Conservation (phyloP, 2,888 invertebrate species). For the Periphyllus acericola region DNA sequence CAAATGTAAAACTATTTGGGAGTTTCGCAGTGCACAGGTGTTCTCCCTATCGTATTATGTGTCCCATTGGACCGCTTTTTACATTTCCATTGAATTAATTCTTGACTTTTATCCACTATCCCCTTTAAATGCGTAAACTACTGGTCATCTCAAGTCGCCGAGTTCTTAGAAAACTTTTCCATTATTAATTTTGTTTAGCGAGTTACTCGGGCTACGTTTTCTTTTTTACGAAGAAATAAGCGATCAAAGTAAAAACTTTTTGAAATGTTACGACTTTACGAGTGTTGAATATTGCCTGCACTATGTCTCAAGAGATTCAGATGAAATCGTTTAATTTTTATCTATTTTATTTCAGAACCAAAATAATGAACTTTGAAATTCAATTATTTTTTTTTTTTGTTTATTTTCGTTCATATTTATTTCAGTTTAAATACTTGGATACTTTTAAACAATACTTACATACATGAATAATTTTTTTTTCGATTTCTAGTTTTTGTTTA, state of each 20-base stretch:
- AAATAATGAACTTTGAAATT: background rate
- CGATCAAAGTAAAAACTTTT: conserved; percentile 11
- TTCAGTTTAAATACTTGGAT: too few relatives aligned
- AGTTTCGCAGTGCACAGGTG: conserved; percentile 28
- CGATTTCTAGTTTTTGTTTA: too few relatives aligned
- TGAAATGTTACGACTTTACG: background rate
- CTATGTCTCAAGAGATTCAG: background rate
- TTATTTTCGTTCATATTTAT: too few relatives aligned
- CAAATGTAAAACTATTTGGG: background rate
- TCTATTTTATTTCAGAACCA: background rate
- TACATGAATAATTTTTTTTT: too few relatives aligned
- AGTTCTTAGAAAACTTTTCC: background rate
- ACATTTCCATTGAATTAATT: background rate
- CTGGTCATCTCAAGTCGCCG: background rate
- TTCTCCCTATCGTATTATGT: background rate
- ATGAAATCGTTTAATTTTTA: background rate
- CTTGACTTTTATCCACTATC: conserved; percentile 28
- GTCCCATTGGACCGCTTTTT: background rate
- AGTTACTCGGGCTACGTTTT: background rate
- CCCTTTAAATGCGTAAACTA: background rate
- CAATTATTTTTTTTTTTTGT: background rate
- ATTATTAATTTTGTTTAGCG: background rate
- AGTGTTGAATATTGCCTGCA: background rate
- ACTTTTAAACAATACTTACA: too few relatives aligned
- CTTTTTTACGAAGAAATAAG: background rate